Evolutionary conservation across 2,888 invertebrate species (phyloP), one percentile per base, ranked within the genome.

Genomic region (Drosophila flavopinicola): DNA sequence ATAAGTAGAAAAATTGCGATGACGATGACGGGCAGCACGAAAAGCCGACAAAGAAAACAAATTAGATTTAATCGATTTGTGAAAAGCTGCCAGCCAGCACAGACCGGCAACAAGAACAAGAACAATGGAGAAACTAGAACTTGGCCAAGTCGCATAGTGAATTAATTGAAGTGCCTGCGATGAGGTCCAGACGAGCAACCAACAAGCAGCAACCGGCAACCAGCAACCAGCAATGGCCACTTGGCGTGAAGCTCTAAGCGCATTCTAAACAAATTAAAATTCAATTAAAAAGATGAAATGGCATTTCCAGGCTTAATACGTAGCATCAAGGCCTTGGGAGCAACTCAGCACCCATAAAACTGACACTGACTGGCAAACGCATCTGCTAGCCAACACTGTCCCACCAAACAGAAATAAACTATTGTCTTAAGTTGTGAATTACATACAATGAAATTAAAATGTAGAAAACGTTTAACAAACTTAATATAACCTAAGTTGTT

Each of bases 261-360:
- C 85, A 83, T 85, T 88, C 88, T 85, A 85, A 88, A 88, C 88
- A 88, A 89, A 89, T 89, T 89, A 89, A 88, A 88, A 88, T 89
- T 89, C 88, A 89, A 89, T 89, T 89, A 88, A 88, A 89, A 89
- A 87, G 87, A 89, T 89, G 89, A 89, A 89, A 88, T 88, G 87
- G 67, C 88, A 87, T 84, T 88, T 88, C 79, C 83, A 53, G 53
- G 67, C 79, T 79, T 69, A 78, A 70, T 61, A 61, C 59, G 66
- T 30, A 56, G 56, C 58, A 56, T 61, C 47, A n/a, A 57, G 20
- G 56, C 44, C 41, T 23, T 38, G 37, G 13, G 54, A 39, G 27
- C 47, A 35, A 17, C 41, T 33, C 56, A 30, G 35, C 42, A 33
- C 13, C 33, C 44, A 44, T 38, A 51, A 42, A 6, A 27, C 35